A percentile compares a stretch with the other conserved stretches of the same genome.
Conservation (phyloP, 2,797 vertebrate genomes). For the Bovichtus variegatus region DNA sequence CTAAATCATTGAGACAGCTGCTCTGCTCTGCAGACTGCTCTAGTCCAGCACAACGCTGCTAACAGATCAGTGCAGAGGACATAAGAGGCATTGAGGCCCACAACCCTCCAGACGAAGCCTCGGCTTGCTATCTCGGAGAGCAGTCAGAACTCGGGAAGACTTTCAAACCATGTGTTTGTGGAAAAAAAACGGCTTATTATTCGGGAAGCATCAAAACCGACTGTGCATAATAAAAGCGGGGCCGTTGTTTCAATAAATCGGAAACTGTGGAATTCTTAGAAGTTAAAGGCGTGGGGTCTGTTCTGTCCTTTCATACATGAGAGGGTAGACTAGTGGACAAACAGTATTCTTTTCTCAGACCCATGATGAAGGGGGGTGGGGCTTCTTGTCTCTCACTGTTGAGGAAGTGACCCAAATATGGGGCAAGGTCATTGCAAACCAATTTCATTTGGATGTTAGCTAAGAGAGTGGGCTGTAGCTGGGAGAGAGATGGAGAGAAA, state of each 20-base stretch:
- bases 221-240: constrained; percentile 23
- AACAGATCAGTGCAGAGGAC: constrained; percentile 77
- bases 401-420: constrained; percentile 59
- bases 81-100: constrained; percentile 55
- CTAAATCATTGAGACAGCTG: constrained; percentile 84
- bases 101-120: constrained; percentile 52
- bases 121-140: constrained; percentile 45
- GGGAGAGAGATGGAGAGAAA: constrained; percentile 55
- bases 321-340: constrained; percentile 15
- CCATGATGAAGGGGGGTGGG: background rate
- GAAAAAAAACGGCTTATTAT: constrained; percentile 44
- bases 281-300: constrained; percentile 21
- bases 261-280: constrained; percentile 33
- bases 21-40: constrained; percentile 70
- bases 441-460: constrained; percentile 56
- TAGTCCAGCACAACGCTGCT: constrained; percentile 63
- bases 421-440: constrained; percentile 75
- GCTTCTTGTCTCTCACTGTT: constrained; percentile 24
- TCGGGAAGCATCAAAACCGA: constrained; percentile 39
- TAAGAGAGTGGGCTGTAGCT: constrained; percentile 27
- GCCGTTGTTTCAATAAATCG: constrained; percentile 33
- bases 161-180: constrained; percentile 51
- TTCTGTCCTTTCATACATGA: constrained; percentile 33
- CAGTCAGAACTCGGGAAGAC: constrained; percentile 47
- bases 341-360: constrained; percentile 31